phyloP scores from a whole-genome alignment of 2,888 invertebrate species.

The Yponomeuta evonymella region DNA sequence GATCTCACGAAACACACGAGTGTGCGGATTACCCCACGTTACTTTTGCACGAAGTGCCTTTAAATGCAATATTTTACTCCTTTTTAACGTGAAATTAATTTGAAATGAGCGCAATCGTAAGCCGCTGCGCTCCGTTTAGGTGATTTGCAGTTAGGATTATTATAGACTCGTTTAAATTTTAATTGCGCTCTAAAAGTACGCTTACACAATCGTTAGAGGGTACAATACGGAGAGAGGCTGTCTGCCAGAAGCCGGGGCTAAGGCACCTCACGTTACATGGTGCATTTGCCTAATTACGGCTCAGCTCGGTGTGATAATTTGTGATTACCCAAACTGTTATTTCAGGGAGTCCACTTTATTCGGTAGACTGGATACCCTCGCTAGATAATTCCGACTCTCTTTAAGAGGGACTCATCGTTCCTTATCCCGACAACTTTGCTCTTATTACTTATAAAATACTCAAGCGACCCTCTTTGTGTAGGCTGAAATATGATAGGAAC shows the following conservation, averaged over 20 bases:
- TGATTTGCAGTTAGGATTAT: conserved; percentile 60
- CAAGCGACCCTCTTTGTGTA: conserved; percentile 29
- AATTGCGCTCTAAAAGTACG: conserved; percentile 71
- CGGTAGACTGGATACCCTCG: conserved; percentile 3
- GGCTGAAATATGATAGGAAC: conserved; percentile 37
- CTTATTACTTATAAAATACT: conserved; percentile 41
- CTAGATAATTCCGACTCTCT: conserved; percentile 31
- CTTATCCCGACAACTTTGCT: conserved; percentile 34
- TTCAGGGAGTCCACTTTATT: conserved; percentile 30
- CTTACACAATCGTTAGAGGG: conserved; percentile 69
- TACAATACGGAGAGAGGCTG: conserved; percentile 50
- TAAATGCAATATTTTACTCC: background rate
- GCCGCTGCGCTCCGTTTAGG: conserved; percentile 49
- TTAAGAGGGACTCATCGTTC: conserved; percentile 33
- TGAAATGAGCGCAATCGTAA: background rate
- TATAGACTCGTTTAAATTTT: conserved; percentile 72
- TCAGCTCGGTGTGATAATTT: conserved; percentile 64
- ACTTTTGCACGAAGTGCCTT: background rate
- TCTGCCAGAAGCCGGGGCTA: conserved; percentile 26
- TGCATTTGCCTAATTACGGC: conserved; percentile 71
- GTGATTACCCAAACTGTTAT: conserved; percentile 62
- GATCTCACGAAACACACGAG: background rate
- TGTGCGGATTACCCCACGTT: background rate
- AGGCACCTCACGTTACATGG: conserved; percentile 55
- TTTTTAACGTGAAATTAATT: background rate